Base-by-base conservation (phyloP, 2,888 invertebrate genomes). In the Kryphioiulus occultus region DNA sequence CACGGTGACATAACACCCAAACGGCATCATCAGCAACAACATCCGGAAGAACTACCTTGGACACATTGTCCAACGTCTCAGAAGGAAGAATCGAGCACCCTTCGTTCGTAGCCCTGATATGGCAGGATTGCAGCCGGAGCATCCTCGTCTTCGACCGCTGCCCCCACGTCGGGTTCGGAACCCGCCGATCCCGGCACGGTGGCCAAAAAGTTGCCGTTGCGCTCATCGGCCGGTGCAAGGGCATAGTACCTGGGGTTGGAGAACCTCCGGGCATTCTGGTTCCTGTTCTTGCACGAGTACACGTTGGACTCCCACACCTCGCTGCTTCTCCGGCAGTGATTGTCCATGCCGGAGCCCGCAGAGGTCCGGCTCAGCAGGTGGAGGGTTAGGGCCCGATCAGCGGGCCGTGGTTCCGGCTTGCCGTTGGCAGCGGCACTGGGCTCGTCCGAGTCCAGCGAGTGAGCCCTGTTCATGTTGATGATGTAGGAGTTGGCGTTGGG, bases 391-490 rank as follows among this genome's bases (percentile, higher is more conserved):
- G 47, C 19, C 17, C 30, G n/a, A 10, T 86, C 86, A 10, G 12
- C 22, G 35, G 32, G 83, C 22, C 44, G 17, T 4, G 15, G 7
- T 83, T 30, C 42, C 85, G 30, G 15, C 35, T 19, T 42, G 26
- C 32, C 44, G 47, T 10, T 22, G 30, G 42, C 42, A 12, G 39
- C 22, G 35, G 35, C 32, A 47, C 35, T 12, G 19, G 87, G 88
- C 15, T 88, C 88, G 44, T 84, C 86, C 30, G 88, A 88, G 83
- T 88, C 88, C 59, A 88, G 83, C 9, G 88, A 88, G 84, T 88
- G 88, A 2, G 88, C 86, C n/a, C 88, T 82, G 86, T 83, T 88
- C 88, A 88, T 86, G 88, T 86, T 88, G 32, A 88, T 26, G 22
- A 88, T 82, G 84, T 88, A 88, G 17, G 88, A 88, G 26, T 88